Conservation (phyloP, 2,888 invertebrate genomes). For the Neocrepidodera transversa region DNA sequence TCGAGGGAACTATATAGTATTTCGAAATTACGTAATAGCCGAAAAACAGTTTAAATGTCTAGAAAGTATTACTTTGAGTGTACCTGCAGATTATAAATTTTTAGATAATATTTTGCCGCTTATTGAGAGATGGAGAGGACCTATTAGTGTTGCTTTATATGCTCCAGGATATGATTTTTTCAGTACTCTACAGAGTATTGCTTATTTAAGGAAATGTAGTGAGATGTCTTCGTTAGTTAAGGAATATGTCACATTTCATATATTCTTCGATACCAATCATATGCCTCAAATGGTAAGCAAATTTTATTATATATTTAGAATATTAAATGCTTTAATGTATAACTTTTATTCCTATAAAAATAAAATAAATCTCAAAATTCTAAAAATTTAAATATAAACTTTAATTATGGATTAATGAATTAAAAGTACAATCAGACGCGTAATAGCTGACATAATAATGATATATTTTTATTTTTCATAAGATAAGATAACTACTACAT, state of each 20-base stretch:
- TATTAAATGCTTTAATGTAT: not conserved
- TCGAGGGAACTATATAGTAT: constrained; percentile 71
- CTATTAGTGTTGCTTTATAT: constrained; percentile 82
- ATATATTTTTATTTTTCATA: too few species aligned
- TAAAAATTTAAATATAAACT: too few species aligned
- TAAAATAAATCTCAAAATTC: too few species aligned
- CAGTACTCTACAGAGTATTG: constrained; percentile 76
- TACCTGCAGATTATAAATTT: constrained; percentile 66
- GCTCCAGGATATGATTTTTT: constrained; percentile 82
- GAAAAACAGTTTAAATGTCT: constrained; percentile 36
- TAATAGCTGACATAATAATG: too few species aligned
- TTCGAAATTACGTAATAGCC: constrained; percentile 78
- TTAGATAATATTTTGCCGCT: constrained; percentile 83
- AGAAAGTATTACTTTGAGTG: constrained; percentile 44
- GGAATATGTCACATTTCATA: constrained; percentile 81
- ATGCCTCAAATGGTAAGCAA: constrained; percentile 65
- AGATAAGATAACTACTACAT: too few species aligned
- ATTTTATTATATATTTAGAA: not conserved
- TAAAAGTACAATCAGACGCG: too few species aligned
- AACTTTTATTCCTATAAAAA: too few species aligned
- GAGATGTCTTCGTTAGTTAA: constrained; percentile 72
- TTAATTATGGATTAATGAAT: too few species aligned
- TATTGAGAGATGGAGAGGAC: constrained; percentile 83
- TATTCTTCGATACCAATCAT: constrained; percentile 83
- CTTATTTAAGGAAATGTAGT: constrained; percentile 77